phyloP scores from a whole-genome alignment of 2,113 vertebrate species.

The Archilochus colubris region DNA sequence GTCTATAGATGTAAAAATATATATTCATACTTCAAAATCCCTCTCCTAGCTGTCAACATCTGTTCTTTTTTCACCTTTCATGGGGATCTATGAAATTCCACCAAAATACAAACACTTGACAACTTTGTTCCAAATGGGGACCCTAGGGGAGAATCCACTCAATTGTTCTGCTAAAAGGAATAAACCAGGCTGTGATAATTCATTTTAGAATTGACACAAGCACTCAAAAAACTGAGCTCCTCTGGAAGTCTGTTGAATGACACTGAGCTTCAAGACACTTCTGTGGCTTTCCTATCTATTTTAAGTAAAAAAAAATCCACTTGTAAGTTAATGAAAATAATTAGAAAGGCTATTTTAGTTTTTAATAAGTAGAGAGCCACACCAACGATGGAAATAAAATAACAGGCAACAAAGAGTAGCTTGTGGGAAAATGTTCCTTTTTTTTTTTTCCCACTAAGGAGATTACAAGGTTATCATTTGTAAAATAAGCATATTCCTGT shows the following conservation, averaged over 20 bases:
- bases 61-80: background rate
- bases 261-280: background rate
- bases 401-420: background rate
- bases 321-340: background rate
- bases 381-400: background rate
- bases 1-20: background rate
- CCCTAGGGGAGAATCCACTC: background rate
- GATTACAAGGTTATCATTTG: slow-evolving; percentile 70
- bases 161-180: background rate
- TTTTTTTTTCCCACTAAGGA: background rate
- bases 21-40: background rate
- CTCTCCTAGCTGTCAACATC: background rate
- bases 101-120: background rate
- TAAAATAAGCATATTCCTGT: slow-evolving; percentile 69
- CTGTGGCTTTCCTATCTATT: background rate
- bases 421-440: background rate
- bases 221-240: background rate
- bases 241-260: background rate
- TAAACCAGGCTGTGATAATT: background rate
- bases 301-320: background rate
- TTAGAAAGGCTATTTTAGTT: background rate
- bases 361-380: background rate
- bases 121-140: background rate
- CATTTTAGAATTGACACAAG: background rate
- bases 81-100: background rate